These are phyloP conservation scores for Morone chrysops DNA, from an alignment of 2,113 vertebrate species.

Conservation along the genomic window DNA sequence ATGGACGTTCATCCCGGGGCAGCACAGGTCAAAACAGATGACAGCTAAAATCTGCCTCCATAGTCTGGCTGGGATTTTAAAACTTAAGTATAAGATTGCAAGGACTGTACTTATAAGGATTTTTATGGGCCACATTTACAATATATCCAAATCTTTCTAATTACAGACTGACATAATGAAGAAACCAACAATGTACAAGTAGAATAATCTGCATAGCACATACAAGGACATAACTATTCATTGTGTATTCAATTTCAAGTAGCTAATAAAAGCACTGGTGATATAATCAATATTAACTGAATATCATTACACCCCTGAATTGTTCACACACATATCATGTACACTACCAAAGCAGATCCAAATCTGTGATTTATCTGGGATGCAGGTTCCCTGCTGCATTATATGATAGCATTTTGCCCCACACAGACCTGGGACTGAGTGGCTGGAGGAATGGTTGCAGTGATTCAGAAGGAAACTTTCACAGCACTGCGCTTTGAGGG, in stretches of 20 bases:
- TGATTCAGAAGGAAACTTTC: slow-evolving; percentile 62
- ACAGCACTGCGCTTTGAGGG: slow-evolving; percentile 36
- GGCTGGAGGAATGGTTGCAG: slow-evolving; percentile 42
- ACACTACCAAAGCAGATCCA: slow-evolving; percentile 8
- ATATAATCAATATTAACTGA: slow-evolving; percentile 32
- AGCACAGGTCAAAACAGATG: slow-evolving; percentile 19
- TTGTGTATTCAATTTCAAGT: not conserved
- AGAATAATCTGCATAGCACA: not conserved
- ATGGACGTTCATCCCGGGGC: slow-evolving; percentile 14
- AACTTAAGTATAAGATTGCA: not conserved
- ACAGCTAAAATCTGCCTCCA: slow-evolving; percentile 21
- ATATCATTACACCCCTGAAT: slow-evolving; percentile 13
- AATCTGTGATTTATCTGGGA: slow-evolving; percentile 19
- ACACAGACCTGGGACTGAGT: not conserved
- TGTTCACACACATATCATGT: slow-evolving; percentile 7
- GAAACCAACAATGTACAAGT: not conserved
- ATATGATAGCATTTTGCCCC: slow-evolving; percentile 25
- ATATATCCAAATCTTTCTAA: not conserved
- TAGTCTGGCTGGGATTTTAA: not conserved
- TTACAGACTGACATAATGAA: not conserved
- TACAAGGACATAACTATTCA: not conserved
- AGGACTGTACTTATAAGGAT: not conserved
- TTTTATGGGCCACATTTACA: not conserved
- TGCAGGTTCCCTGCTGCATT: slow-evolving; percentile 31
- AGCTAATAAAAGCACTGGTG: slow-evolving; percentile 16